Percentiles rank a stretch among this genome's conserved stretches.
These are phyloP conservation scores for Chrysodeixis includens DNA, from an alignment of 2,888 invertebrate genomes.

Conservation along the genomic window DNA sequence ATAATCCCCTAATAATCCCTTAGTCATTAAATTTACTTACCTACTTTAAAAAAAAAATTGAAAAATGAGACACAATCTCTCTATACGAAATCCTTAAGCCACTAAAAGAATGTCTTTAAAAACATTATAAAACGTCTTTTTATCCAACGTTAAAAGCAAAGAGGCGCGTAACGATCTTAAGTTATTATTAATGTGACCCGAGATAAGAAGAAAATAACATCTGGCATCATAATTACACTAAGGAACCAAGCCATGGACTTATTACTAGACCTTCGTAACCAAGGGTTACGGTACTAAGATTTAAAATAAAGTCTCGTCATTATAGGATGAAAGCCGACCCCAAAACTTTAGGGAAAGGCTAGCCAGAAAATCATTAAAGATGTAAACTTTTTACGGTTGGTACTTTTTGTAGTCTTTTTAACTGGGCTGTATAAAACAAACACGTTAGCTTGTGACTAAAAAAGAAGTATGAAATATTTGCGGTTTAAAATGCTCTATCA, in stretches of 20 bases:
- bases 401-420: background rate
- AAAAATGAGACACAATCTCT: too few species aligned
- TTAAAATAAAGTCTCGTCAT: background rate
- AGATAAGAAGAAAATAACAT: conserved; percentile 12
- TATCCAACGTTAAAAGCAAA: conserved; percentile 33
- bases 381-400: background rate
- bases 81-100: conserved; percentile 7
- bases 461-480: too few species aligned
- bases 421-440: background rate
- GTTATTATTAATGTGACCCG: conserved; percentile 51
- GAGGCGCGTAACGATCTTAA: conserved; percentile 15
- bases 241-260: background rate
- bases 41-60: too few species aligned
- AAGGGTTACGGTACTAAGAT: background rate
- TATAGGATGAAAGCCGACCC: background rate
- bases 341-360: background rate
- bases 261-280: background rate
- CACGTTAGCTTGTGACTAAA: too few species aligned
- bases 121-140: conserved; percentile 51
- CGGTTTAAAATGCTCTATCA: too few species aligned
- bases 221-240: background rate
- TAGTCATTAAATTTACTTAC: too few species aligned
- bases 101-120: conserved; percentile 54
- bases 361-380: background rate
- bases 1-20: too few species aligned